A percentile compares a stretch with the other conserved stretches of the same genome.
These are phyloP conservation scores for Lucilia sericata DNA, from an alignment of 1,140 invertebrate species.

Conservation along the genomic window DNA sequence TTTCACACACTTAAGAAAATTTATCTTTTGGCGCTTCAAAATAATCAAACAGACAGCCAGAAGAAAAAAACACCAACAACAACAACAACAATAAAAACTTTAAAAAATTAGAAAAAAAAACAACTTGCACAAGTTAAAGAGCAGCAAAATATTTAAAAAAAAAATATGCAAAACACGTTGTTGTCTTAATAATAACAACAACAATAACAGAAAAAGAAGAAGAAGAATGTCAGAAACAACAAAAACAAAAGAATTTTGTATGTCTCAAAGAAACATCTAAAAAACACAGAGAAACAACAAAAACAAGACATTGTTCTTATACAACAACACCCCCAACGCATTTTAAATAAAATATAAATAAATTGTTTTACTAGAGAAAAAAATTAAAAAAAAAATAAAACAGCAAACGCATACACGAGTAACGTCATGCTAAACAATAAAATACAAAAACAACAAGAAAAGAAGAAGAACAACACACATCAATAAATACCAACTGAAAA, in stretches of 20 bases:
- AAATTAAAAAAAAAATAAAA: not conserved
- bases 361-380: not conserved
- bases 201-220: not conserved
- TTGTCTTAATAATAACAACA: not conserved
- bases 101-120: not conserved
- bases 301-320: not conserved
- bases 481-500: not conserved
- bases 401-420: slow-evolving; percentile 3
- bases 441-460: not conserved
- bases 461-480: not conserved
- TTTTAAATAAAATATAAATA: not conserved
- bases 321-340: slow-evolving; percentile 23
- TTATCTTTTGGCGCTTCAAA: slow-evolving; percentile 4
- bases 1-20: slow-evolving; percentile 19
- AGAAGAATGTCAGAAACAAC: not conserved
- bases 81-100: not conserved
- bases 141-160: not conserved
- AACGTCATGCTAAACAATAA: not conserved
- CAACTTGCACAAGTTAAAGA: not conserved
- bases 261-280: not conserved
- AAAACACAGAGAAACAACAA: not conserved
- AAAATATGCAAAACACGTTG: slow-evolving; percentile 8
- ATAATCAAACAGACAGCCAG: not conserved
- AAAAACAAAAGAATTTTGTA: not conserved
- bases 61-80: not conserved